Base-by-base conservation (phyloP, 1,140 invertebrate species). In the Pentalonia nigronervosa region DNA sequence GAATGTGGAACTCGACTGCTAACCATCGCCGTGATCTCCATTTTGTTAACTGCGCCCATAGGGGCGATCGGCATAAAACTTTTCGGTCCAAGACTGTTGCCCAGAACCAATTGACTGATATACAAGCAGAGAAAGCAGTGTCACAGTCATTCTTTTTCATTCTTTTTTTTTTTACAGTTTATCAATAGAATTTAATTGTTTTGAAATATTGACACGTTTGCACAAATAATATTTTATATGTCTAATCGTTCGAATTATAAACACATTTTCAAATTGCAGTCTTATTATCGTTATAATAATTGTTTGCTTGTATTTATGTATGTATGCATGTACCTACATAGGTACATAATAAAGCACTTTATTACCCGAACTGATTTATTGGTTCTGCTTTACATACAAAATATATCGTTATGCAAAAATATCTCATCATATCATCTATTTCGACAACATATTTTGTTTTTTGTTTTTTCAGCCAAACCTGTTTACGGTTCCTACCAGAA, bases 11-110 rank as follows among this genome's bases (percentile, higher is more conserved):
- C 36, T 91, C 95, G 96, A 95, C 95, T 97, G 89, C 95, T 97
- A 50, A 97, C 97, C 45, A 95, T 97, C 60, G 97, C 97, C 7
- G 97, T 97, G 2, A 95, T 97, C 53, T 96, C 96, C 84, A 97
- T 97, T 94, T 95, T 97, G n/a, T 95, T 97, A 67, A 97, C 97
- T 41, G 97, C 97, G 20, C 97, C 97, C 4, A 94, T 97, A 81
- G 97, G 97, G 17, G 96, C 96, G n/a, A 95, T 96, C 14, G 95
- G 95, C 1, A 96, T 96, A 84, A 95, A 95, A 34, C 83, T 96
- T 7, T 94, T 95, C 8, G 96, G 95, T 2, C 95, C 96, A 21
- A 94, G 94, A 93, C 94, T 96, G 34, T 95, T 96, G 7, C 93
- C 91, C 7, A 94, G 93, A 86, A 34, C 76, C 60, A 76, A 76